Evolutionary conservation across 2,797 vertebrate species (phyloP).

Genomic region (Tarsius wallacei): DNA sequence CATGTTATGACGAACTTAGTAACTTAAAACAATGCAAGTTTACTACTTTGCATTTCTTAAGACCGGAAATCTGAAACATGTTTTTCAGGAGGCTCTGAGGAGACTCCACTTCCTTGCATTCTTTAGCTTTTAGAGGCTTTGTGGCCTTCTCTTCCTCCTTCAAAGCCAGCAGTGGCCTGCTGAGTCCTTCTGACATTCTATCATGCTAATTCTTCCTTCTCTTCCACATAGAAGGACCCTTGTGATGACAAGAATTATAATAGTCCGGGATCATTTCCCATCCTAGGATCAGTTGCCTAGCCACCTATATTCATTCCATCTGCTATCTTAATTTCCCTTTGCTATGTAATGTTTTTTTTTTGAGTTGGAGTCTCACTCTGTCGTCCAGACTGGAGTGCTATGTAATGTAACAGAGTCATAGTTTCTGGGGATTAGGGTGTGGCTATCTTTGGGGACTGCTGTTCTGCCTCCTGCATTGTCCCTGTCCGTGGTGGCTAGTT

Average conservation of each 20-base stretch:
- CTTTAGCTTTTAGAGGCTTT: background rate
- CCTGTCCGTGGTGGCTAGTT: background rate
- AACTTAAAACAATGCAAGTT: background rate
- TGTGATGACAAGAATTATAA: background rate
- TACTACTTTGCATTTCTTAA: background rate
- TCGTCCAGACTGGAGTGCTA: too few relatives aligned
- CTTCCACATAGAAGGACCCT: background rate
- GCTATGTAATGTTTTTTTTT: accelerated
- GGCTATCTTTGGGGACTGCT: accelerated
- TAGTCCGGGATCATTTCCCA: background rate
- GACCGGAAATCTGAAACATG: background rate
- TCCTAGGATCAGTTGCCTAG: background rate
- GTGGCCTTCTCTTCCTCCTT: background rate
- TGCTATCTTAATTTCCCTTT: background rate
- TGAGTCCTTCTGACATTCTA: background rate
- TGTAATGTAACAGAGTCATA: accelerated
- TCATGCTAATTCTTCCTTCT: background rate
- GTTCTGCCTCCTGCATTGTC: accelerated
- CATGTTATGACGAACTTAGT: background rate
- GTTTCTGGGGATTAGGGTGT: background rate
- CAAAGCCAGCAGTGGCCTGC: background rate
- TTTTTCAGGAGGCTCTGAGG: background rate
- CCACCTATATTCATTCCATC: background rate
- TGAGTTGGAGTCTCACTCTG: too few relatives aligned
- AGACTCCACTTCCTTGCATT: background rate